Evolutionary conservation across 2,113 vertebrate species (phyloP).

Genomic region (Tursiops truncatus): DNA sequence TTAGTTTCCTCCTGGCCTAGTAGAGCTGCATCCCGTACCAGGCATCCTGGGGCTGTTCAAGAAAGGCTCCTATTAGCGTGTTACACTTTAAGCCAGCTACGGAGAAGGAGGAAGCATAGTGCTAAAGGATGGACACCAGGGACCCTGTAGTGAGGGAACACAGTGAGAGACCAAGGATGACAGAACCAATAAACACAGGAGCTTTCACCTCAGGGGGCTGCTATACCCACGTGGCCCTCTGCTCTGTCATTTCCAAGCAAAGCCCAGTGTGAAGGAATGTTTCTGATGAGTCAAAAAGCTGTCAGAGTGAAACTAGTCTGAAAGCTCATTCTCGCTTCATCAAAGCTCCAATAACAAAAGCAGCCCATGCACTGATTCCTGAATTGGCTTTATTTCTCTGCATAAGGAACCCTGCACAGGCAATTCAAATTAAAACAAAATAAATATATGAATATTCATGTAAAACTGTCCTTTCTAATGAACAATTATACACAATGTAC

Average conservation of each 20-base stretch:
- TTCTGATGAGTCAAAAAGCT: not conserved
- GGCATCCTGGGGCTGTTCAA: not conserved
- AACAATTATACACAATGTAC: conserved; percentile 99
- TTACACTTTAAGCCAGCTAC: not conserved
- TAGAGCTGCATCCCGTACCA: not conserved
- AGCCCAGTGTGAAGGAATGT: not conserved
- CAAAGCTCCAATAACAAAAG: conserved; percentile 56
- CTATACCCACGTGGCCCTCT: not conserved
- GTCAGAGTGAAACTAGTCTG: not conserved
- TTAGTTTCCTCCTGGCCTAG: not conserved
- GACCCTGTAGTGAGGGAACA: not conserved
- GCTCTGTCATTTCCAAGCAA: not conserved
- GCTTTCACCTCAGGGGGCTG: not conserved
- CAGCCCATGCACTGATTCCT: conserved; percentile 65
- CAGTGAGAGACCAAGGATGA: not conserved
- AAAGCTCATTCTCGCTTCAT: not conserved
- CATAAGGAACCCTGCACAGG: conserved; percentile 92
- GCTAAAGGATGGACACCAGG: not conserved
- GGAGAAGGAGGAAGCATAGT: not conserved
- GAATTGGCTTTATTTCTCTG: conserved; percentile 89
- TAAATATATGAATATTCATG: conserved; percentile 98
- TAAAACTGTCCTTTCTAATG: conserved; percentile 96
- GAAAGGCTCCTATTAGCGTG: not conserved
- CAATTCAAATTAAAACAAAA: conserved; percentile 97
- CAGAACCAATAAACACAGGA: not conserved